Evolutionary conservation across 2,888 invertebrate species (phyloP).

Genomic region (Notodonta dromedarius): DNA sequence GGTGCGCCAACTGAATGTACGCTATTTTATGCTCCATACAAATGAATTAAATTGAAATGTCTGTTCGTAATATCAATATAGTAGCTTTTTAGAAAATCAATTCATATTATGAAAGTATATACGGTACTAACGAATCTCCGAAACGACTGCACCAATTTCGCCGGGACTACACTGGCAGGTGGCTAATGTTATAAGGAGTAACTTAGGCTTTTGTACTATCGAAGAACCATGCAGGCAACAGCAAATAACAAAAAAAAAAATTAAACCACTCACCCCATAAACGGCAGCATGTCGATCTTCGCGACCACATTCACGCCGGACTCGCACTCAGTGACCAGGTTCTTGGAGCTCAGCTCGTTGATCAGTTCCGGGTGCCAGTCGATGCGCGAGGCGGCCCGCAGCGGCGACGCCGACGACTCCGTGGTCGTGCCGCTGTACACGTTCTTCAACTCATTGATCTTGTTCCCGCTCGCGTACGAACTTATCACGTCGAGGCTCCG

Average conservation of each 20-base stretch:
- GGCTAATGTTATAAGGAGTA: too few relatives aligned
- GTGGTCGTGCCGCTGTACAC: conserved; percentile 6
- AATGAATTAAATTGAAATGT: too few relatives aligned
- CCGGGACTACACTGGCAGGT: too few relatives aligned
- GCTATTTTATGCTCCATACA: too few relatives aligned
- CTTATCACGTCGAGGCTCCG: conserved; percentile 37
- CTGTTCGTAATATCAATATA: too few relatives aligned
- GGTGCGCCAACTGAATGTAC: too few relatives aligned
- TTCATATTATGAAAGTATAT: too few relatives aligned
- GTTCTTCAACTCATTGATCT: conserved; percentile 32
- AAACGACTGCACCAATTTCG: too few relatives aligned
- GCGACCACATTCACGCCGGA: conserved; percentile 57
- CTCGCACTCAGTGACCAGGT: conserved; percentile 38
- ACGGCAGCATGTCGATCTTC: conserved; percentile 66
- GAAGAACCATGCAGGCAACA: too few relatives aligned
- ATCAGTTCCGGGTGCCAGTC: conserved; percentile 45
- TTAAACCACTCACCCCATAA: conserved; percentile 67
- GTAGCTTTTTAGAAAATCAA: too few relatives aligned
- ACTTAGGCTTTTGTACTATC: too few relatives aligned
- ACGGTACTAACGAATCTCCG: too few relatives aligned
- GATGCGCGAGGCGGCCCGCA: conserved; percentile 13
- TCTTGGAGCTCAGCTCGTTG: conserved; percentile 33
- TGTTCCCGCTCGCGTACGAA: conserved; percentile 54
- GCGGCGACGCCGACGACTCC: background rate
- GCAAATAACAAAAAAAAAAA: background rate